Percentiles rank a stretch among this genome's conserved stretches.
phyloP scores from a whole-genome alignment of 2,797 vertebrate species.

The Chromobotia macracanthus region DNA sequence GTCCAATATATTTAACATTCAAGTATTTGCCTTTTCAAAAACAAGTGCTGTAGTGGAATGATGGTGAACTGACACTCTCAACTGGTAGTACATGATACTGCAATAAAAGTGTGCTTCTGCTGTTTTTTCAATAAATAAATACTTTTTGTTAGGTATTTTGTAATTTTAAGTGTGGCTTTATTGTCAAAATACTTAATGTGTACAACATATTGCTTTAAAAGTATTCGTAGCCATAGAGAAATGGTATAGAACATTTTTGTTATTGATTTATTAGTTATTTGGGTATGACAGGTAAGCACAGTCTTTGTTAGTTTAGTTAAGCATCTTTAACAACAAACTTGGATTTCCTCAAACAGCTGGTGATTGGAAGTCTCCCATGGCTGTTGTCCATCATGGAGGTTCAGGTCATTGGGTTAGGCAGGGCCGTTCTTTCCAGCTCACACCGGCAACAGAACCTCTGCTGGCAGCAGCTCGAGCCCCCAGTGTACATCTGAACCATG shows the following conservation, averaged over 20 bases:
- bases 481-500: constrained; percentile 66
- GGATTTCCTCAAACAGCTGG: constrained; percentile 5
- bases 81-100: background rate
- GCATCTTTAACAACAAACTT: background rate
- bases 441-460: constrained; percentile 57
- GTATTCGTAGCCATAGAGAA: too few relatives aligned
- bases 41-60: background rate
- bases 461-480: constrained; percentile 50
- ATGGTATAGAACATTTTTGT: too few relatives aligned
- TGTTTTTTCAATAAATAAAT: too few relatives aligned
- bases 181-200: too few relatives aligned
- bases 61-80: too few relatives aligned
- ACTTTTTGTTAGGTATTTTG: too few relatives aligned
- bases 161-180: too few relatives aligned
- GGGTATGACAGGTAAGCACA: too few relatives aligned
- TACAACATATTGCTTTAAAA: too few relatives aligned
- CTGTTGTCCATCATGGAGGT: constrained; percentile 19
- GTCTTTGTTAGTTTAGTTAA: too few relatives aligned
- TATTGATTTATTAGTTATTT: too few relatives aligned
- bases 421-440: constrained; percentile 38
- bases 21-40: background rate
- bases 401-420: constrained; percentile 9
- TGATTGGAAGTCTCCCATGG: constrained; percentile 1
- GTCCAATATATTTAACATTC: background rate
- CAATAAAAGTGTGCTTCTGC: background rate